phyloP scores from a whole-genome alignment of 2,113 vertebrate genomes.

The Climacteris rufus region DNA sequence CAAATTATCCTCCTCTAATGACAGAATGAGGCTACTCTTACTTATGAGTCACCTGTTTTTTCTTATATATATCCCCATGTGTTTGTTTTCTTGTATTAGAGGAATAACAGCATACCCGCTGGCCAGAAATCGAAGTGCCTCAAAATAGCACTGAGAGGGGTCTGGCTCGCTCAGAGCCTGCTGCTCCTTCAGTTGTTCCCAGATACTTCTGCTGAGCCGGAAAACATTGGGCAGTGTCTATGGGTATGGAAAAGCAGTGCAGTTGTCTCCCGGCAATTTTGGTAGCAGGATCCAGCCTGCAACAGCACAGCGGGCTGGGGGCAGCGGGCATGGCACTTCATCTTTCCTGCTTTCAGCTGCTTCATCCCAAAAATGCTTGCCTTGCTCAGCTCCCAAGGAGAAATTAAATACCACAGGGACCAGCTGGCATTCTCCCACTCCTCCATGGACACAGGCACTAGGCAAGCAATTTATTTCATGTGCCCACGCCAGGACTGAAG shows the following conservation, averaged over 20 bases:
- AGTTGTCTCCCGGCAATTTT: not conserved
- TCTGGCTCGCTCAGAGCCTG: not conserved
- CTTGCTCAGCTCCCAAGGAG: not conserved
- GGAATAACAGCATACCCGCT: not conserved
- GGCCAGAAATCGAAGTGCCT: not conserved
- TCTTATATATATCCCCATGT: not conserved
- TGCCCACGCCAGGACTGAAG: not conserved
- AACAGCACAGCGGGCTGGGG: not conserved
- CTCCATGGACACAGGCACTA: not conserved
- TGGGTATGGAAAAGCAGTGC: not conserved
- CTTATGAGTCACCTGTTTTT: slow-evolving; percentile 52
- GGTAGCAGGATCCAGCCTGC: not conserved
- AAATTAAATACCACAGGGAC: not conserved
- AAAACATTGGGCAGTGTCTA: not conserved
- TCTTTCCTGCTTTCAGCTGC: not conserved
- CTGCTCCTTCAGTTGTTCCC: not conserved
- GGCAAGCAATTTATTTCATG: not conserved
- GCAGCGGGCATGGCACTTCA: not conserved
- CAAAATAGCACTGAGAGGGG: not conserved
- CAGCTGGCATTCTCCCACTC: slow-evolving; percentile 41
- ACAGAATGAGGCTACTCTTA: slow-evolving; percentile 57
- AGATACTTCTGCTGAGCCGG: not conserved
- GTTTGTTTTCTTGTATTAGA: not conserved
- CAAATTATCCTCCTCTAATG: slow-evolving; percentile 48
- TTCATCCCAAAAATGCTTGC: not conserved